A percentile compares a stretch with the other conserved stretches of the same genome.
Conservation (phyloP, 1,140 invertebrate species). For the Drosophila mayri region DNA sequence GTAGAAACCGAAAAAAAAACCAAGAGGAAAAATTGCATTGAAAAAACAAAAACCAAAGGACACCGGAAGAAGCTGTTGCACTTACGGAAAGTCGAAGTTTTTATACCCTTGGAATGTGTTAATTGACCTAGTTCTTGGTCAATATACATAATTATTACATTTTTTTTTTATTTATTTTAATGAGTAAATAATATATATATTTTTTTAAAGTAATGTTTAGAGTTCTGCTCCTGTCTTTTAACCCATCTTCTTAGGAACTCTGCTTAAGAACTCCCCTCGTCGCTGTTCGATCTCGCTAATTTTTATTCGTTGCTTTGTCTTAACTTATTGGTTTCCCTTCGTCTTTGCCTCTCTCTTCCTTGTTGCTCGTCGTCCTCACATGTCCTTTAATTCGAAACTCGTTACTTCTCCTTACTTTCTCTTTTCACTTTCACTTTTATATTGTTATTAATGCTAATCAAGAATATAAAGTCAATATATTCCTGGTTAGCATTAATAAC, state of each 20-base stretch:
- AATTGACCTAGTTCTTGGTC: not conserved
- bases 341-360: accelerated
- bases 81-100: not conserved
- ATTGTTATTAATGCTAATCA: not conserved
- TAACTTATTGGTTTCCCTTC: not conserved
- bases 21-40: not conserved
- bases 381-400: not conserved
- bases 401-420: not conserved
- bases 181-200: too few relatives aligned
- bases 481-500: too few relatives aligned
- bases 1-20: conserved; percentile 6
- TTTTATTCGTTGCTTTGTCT: too few relatives aligned
- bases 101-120: not conserved
- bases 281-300: too few relatives aligned
- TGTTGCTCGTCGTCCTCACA: not conserved
- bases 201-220: too few relatives aligned
- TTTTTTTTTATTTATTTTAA: not conserved
- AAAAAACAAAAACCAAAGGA: not conserved
- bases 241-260: too few relatives aligned
- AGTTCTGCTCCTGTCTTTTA: too few relatives aligned
- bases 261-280: too few relatives aligned
- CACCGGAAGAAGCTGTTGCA: not conserved
- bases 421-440: not conserved
- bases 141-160: not conserved
- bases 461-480: not conserved